Evolutionary conservation across 2,797 vertebrate species (phyloP).

Genomic region (Poeciliopsis paucimaculata): DNA sequence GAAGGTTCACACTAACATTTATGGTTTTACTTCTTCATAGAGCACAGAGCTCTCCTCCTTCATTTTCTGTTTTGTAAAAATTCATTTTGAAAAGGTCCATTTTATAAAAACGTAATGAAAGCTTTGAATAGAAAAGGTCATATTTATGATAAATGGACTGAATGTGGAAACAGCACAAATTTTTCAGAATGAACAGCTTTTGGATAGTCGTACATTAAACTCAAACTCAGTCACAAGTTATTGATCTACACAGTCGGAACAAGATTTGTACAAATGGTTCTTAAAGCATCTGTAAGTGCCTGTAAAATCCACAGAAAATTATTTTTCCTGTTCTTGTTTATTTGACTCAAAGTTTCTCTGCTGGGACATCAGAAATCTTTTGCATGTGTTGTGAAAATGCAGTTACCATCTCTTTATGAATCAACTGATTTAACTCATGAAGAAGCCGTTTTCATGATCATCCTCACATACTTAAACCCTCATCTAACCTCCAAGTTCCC

Average conservation of each 20-base stretch:
- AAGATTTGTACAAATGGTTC: not conserved
- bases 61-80: not conserved
- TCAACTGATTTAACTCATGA: conserved; percentile 8
- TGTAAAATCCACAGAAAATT: not conserved
- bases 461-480: conserved; percentile 23
- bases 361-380: not conserved
- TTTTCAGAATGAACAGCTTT: not conserved
- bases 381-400: conserved; percentile 29
- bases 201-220: not conserved
- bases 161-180: not conserved
- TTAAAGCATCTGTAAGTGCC: conserved; percentile 22
- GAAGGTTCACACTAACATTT: too few species aligned
- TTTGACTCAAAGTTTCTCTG: not conserved
- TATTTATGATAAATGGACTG: not conserved
- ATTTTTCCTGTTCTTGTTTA: not conserved
- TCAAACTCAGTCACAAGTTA: not conserved
- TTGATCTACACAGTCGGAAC: conserved; percentile 4
- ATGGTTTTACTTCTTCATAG: not conserved
- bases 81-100: not conserved
- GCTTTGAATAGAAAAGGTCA: not conserved
- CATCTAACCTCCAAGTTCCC: conserved; percentile 16
- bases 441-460: conserved; percentile 7
- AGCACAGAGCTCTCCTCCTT: not conserved
- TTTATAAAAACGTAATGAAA: not conserved
- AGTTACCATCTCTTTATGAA: conserved; percentile 14